phyloP scores from a whole-genome alignment of 2,888 invertebrate species.

The Dromius quadrimaculatus region DNA sequence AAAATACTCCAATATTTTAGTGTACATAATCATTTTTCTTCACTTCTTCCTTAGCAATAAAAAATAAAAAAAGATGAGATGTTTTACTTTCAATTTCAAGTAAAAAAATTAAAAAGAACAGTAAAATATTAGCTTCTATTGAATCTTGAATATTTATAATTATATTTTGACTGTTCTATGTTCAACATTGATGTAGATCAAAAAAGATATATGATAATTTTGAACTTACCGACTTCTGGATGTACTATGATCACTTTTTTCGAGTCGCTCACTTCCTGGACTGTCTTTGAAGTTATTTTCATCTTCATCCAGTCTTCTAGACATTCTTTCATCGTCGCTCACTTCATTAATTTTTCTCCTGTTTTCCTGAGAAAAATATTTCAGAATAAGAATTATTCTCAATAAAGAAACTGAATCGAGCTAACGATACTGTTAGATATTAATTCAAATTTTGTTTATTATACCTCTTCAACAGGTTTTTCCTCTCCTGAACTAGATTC shows the following conservation, averaged over 20 bases:
- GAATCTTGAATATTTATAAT: too few relatives aligned
- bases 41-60: too few relatives aligned
- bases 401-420: neutral
- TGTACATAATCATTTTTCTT: too few relatives aligned
- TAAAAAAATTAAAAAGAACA: too few relatives aligned
- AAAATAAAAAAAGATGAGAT: too few relatives aligned
- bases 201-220: neutral
- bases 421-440: too few relatives aligned
- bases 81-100: too few relatives aligned
- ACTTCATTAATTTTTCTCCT: slow-evolving; percentile 54
- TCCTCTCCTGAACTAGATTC: slow-evolving; percentile 57
- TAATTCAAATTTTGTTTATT: too few relatives aligned
- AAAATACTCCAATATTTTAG: too few relatives aligned
- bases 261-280: slow-evolving; percentile 69
- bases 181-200: neutral
- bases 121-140: too few relatives aligned
- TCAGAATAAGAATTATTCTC: neutral
- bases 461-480: slow-evolving; percentile 60
- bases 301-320: slow-evolving; percentile 2
- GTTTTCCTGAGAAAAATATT: slow-evolving; percentile 53
- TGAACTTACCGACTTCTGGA: slow-evolving; percentile 62
- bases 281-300: slow-evolving; percentile 12
- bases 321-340: slow-evolving; percentile 55
- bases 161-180: too few relatives aligned
- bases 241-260: slow-evolving; percentile 65